phyloP scores from a whole-genome alignment of 2,888 invertebrate species.

The Melinaea menophilus region DNA sequence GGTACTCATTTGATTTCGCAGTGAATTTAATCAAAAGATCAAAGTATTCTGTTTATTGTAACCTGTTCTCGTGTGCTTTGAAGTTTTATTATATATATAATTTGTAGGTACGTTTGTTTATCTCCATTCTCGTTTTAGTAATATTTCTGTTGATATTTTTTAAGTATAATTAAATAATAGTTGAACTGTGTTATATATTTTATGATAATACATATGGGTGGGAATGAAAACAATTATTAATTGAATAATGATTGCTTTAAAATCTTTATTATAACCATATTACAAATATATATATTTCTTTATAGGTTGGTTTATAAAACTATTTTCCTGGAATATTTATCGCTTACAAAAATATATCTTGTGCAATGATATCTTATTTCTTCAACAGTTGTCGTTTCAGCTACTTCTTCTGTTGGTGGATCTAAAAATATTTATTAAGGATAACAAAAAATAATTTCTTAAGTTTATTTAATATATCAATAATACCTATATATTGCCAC shows the following conservation, averaged over 20 bases:
- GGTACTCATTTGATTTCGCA: conserved; percentile 3
- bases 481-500: conserved; percentile 61
- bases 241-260: no score
- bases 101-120: conserved; percentile 20
- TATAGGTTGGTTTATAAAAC: conserved; percentile 30
- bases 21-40: conserved; percentile 43
- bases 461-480: neutral
- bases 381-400: conserved; percentile 58
- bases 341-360: conserved; percentile 58
- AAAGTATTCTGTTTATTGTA: conserved; percentile 47
- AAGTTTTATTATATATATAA: conserved; percentile 25
- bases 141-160: no score
- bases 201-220: no score
- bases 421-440: conserved; percentile 46
- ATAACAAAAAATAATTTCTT: neutral
- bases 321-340: conserved; percentile 50
- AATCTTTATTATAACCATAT: no score
- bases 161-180: no score
- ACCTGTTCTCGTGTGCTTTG: conserved; percentile 32
- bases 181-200: no score
- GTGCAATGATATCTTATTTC: conserved; percentile 62
- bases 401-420: conserved; percentile 54
- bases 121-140: neutral
- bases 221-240: no score
- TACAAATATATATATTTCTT: no score